Base-by-base conservation (phyloP, 1,140 invertebrate species). In the Bombus turneri region DNA sequence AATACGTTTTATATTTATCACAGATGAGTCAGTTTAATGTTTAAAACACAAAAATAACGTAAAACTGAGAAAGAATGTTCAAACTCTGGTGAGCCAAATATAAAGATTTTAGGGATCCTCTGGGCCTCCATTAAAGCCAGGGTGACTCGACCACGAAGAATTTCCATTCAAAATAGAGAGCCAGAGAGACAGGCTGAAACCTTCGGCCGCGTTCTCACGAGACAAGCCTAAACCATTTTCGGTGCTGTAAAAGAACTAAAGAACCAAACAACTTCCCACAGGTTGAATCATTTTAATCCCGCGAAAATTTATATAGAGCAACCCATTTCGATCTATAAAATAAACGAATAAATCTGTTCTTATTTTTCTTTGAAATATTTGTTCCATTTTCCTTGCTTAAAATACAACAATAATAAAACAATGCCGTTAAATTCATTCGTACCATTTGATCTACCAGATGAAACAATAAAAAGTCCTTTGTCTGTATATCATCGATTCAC, bases 71-170 rank as follows among this genome's bases (percentile, higher is more conserved):
- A 37, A 57, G 34, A 53, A 74, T 77, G 15, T 64, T 41, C n/a
- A 39, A 39, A 39, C 1, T 15, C 25, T 57, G 37, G 25, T 41
- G 59, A 77, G 34, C 18, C 25, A 77, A 37, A 41, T 59, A 77
- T 73, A 31, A 43, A 81, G 4, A 37, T 71, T 73, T 81, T 81
- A 39, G 25, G 39, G 66, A 31, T 31, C 73, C 71, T 77, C 71
- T 77, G 37, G 18, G 41, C 57, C 28, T 41, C 74, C 64, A 39
- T 77, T 39, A 57, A 69, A 77, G 37, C 10, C 81, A 53, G 43
- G 25, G 31, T 77, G 81, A 83, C 72, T 76, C 62, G 62, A 34
- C 15, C 37, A 9, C 34, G n/a, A 83, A 77, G 74, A 83, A 83
- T 83, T 83, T 43, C 81, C 37, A 39, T 69, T 43, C 41, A 69